Evolutionary conservation across 2,113 vertebrate genomes (phyloP), one percentile per base, ranked within the genome.

Genomic region (Ptilonorhynchus violaceus): DNA sequence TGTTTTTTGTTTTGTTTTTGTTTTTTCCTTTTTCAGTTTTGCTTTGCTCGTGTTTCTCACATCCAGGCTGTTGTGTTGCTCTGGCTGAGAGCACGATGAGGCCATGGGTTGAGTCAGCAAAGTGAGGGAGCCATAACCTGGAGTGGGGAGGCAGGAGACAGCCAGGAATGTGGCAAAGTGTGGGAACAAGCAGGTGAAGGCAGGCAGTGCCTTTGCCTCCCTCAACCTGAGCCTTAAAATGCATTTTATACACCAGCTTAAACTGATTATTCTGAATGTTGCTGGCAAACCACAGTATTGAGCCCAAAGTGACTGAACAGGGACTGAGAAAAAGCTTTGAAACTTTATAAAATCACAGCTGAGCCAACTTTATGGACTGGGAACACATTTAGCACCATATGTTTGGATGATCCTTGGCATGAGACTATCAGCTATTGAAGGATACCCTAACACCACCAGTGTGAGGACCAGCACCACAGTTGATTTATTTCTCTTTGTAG

Each of bases 21-120:
- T n/a, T 25, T 13, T 42, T 37, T 4, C 18, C 2, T 52, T 68
- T 77, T 69, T 37, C 35, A n/a, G 30, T 66, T 66, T 92, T 91
- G 50, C 50, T 94, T 92, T 84, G 37, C 76, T 89, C 37, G 53
- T 84, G 92, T 84, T 92, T 94, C 67, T 91, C 58, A 33, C 78
- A 63, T 58, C 16, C 84, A 93, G 52, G 4, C 44, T 4, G 4
- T n/a, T 92, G 53, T 68, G 52, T 37, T 88, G 60, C 62, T 64
- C 47, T 92, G 66, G 56, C 62, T 93, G 55, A 78, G 74, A 44
- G 64, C 15, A 30, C 0, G 0, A 17, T 20, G 74, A 82, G 42
- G 27, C 1, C 1, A 75, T 18, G 1, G 0, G 44, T 12, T 93
- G 90, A 96, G 52, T 94, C 96, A 95, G 94, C 88, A 82, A 64